These are phyloP conservation scores for Dryococelus australis DNA, from an alignment of 2,888 invertebrate genomes.

Conservation along the genomic window DNA sequence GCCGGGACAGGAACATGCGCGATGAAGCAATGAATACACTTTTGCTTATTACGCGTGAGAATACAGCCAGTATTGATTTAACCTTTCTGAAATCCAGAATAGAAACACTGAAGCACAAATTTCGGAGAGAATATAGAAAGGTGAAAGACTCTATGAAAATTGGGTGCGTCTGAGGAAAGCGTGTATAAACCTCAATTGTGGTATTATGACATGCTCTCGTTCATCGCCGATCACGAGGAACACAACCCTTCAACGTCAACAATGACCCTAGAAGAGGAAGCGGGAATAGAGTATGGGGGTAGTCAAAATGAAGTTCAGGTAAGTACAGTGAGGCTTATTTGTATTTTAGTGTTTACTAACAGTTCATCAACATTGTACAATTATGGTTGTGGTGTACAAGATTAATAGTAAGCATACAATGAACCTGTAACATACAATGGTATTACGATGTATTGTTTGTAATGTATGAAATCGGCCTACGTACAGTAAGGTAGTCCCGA, in stretches of 20 bases:
- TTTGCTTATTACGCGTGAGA: background rate
- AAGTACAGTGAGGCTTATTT: background rate
- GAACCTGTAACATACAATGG: background rate
- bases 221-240: background rate
- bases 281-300: background rate
- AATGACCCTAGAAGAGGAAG: background rate
- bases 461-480: background rate
- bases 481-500: background rate
- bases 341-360: background rate
- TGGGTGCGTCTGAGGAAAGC: background rate
- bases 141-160: background rate
- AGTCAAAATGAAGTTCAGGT: background rate
- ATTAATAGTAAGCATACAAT: background rate
- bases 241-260: background rate
- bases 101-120: background rate
- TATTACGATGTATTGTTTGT: conserved; percentile 1
- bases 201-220: too few relatives aligned
- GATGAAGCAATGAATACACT: background rate
- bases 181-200: background rate
- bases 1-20: too few relatives aligned
- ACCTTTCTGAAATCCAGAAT: background rate
- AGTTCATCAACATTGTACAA: too few relatives aligned
- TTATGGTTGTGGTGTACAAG: too few relatives aligned
- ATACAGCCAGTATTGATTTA: background rate
- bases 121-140: background rate